Evolutionary conservation across 2,797 vertebrate species (phyloP).

Genomic region (Hipposideros larvatus): DNA sequence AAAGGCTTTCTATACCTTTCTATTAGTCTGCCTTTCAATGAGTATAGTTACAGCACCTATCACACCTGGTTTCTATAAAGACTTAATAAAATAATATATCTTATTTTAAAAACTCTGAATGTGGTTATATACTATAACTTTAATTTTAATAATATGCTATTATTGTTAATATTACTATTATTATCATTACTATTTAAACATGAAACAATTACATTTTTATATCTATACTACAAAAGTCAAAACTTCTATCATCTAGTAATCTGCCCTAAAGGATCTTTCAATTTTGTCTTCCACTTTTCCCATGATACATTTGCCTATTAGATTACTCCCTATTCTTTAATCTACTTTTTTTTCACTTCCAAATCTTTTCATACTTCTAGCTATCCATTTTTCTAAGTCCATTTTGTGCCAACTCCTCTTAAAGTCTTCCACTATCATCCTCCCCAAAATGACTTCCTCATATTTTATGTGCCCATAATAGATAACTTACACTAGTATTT

Average conservation of each 20-base stretch:
- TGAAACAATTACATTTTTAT: neutral
- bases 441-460: neutral
- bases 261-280: neutral
- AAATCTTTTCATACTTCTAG: neutral
- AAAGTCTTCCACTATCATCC: neutral
- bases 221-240: neutral
- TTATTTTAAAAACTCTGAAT: neutral
- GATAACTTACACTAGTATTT: neutral
- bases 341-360: neutral
- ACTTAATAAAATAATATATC: neutral
- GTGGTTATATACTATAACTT: neutral
- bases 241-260: neutral
- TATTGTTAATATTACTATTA: neutral
- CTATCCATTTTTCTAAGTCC: neutral
- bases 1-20: neutral
- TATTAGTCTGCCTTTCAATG: neutral
- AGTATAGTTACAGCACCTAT: neutral
- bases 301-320: neutral
- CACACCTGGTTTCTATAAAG: neutral
- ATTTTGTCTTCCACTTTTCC: neutral
- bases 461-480: neutral
- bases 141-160: neutral
- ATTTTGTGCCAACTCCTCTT: neutral
- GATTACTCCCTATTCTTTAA: neutral
- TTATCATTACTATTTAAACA: neutral